Conservation (phyloP, 2,113 vertebrate genomes). For the Scortum barcoo region DNA sequence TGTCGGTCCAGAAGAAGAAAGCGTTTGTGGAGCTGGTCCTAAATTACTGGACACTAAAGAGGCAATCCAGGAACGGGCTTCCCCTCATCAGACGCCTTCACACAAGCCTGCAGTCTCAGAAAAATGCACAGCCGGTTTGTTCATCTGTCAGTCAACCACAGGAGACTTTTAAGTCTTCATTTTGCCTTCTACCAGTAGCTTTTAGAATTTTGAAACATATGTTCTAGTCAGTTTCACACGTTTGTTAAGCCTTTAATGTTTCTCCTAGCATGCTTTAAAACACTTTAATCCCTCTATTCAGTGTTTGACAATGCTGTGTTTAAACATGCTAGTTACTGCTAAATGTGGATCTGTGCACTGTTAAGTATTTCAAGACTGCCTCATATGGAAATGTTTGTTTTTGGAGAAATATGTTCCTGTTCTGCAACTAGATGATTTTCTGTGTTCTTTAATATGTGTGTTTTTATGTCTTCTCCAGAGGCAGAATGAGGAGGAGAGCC, state of each 20-base stretch:
- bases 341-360: neutral
- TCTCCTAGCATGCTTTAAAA: neutral
- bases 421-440: neutral
- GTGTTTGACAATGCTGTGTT: neutral
- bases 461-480: conserved; percentile 79
- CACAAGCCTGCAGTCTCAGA: conserved; percentile 92
- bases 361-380: neutral
- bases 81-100: conserved; percentile 95
- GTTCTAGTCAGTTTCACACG: neutral
- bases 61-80: conserved; percentile 94
- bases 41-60: conserved; percentile 97
- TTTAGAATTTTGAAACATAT: neutral
- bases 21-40: conserved; percentile 95
- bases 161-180: conserved; percentile 44
- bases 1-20: conserved; percentile 96
- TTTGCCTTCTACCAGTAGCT: conserved; percentile 32
- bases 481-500: conserved; percentile 92
- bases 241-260: neutral
- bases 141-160: conserved; percentile 62
- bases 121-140: conserved; percentile 91
- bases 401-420: neutral
- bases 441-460: neutral
- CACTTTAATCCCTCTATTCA: neutral
- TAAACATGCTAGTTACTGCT: neutral
- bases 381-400: neutral